Conservation (phyloP, 1,140 invertebrate genomes). For the Pinna nobilis region DNA sequence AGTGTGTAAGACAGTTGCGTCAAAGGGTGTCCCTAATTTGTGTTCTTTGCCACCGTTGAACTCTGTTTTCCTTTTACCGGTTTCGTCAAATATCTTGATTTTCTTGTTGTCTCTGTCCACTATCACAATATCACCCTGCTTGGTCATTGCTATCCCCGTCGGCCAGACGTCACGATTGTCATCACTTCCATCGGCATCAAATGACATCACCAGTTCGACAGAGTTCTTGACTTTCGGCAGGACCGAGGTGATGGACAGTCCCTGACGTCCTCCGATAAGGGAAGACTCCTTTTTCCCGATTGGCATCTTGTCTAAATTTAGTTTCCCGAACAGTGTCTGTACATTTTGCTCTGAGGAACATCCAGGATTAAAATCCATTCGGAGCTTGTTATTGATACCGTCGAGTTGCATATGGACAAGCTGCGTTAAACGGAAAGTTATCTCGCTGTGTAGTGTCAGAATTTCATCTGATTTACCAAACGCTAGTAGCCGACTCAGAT, state of each 20-base stretch:
- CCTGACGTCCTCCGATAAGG: slow-evolving; percentile 8
- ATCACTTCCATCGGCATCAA: slow-evolving; percentile 45
- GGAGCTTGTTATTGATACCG: slow-evolving; percentile 52
- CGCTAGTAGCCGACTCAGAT: slow-evolving; percentile 48
- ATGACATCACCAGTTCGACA: slow-evolving; percentile 40
- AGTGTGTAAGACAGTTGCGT: slow-evolving; percentile 61
- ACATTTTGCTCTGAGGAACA: slow-evolving; percentile 52
- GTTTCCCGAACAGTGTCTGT: slow-evolving; percentile 58
- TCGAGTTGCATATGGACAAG: slow-evolving; percentile 57
- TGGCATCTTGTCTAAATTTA: slow-evolving; percentile 47
- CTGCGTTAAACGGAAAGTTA: slow-evolving; percentile 58
- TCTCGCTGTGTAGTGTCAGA: slow-evolving; percentile 49
- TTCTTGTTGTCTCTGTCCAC: slow-evolving; percentile 68
- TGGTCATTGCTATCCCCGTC: slow-evolving; percentile 58
- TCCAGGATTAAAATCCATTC: slow-evolving; percentile 52
- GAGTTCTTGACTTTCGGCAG: slow-evolving; percentile 54
- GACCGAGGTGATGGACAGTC: slow-evolving; percentile 45
- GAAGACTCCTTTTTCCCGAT: slow-evolving; percentile 44
- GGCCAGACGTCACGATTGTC: slow-evolving; percentile 68
- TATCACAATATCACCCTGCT: slow-evolving; percentile 52
- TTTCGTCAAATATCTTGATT: slow-evolving; percentile 63
- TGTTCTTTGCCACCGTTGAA: slow-evolving; percentile 55
- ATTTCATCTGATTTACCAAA: slow-evolving; percentile 64
- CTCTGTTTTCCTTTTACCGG: slow-evolving; percentile 46
- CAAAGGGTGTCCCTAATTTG: slow-evolving; percentile 62